Percentiles rank a stretch among this genome's conserved stretches.
phyloP scores from a whole-genome alignment of 2,113 vertebrate genomes.

The Brachyhypopomus occidentalis region DNA sequence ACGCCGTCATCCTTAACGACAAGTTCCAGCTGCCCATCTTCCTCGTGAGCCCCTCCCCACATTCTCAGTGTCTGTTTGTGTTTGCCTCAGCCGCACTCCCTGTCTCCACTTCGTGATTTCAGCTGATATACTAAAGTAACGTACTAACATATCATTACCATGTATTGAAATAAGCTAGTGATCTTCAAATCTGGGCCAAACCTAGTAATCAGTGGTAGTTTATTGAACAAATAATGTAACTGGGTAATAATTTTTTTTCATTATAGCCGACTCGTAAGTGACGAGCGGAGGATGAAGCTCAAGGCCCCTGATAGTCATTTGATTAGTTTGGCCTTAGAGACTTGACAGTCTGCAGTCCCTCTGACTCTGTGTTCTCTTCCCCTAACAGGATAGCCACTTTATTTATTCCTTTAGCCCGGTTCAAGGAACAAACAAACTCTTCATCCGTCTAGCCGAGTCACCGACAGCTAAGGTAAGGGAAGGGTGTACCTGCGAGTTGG shows the following conservation, averaged over 20 bases:
- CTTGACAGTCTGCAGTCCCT: not conserved
- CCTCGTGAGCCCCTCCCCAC: slow-evolving; percentile 31
- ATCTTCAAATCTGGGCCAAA: no score
- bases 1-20: slow-evolving; percentile 94
- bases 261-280: no score
- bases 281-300: no score
- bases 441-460: slow-evolving; percentile 86
- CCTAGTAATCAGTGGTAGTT: no score
- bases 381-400: slow-evolving; percentile 92
- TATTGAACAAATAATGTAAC: no score
- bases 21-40: slow-evolving; percentile 95
- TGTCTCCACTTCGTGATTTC: not conserved
- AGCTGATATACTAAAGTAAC: not conserved
- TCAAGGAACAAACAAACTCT: slow-evolving; percentile 89
- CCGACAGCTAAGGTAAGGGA: slow-evolving; percentile 88
- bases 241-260: no score
- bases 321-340: no score
- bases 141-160: not conserved
- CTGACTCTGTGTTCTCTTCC: slow-evolving; percentile 19
- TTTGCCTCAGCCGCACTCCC: not conserved
- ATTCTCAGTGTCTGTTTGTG: not conserved
- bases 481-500: no score
- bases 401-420: slow-evolving; percentile 95
- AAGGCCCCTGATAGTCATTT: no score
- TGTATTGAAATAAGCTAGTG: no score